Evolutionary conservation across 2,797 vertebrate genomes (phyloP), one percentile per base, ranked within the genome.

Genomic region (Vespertilio murinus): DNA sequence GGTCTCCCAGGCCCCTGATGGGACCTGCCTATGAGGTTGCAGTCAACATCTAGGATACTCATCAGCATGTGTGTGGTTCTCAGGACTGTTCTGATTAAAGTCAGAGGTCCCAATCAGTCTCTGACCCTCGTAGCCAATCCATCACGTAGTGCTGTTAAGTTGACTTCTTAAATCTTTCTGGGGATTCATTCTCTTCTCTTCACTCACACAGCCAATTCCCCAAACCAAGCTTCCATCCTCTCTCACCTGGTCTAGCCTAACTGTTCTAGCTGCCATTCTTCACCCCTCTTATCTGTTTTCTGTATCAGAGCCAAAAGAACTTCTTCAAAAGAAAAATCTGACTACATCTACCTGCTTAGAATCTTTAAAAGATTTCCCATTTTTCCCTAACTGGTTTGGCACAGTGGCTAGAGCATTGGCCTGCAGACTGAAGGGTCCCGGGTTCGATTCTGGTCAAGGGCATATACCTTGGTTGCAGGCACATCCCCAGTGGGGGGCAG

Each of bases 91-190:
- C 4, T 54, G 17, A 88, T 89, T 77, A 80, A 96, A 94, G 71
- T 86, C 42, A 90, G 42, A 42, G 42, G 42, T 42, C 42, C 42
- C 42, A 42, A 42, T 42, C 42, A 42, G 42, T 42, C 42, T 42
- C 42, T 42, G 42, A 42, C 42, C 2, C 42, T 42, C 42, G 42
- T 64, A 59, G 40, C 56, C 45, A 64, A 54, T 40, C 25, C 30
- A 86, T 67, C 49, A 85, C 52, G 49, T 79, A 82, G 16, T 52
- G 45, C 28, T 78, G 54, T 22, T 47, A 74, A 79, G 14, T 61
- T 90, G 61, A 94, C n/a, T 83, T 84, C 71, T 89, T 87, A 75
- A 71, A 77, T 61, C 64, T 94, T 77, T 91, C 92, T 84, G 25
- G 8, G 81, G 14, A 94, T 67, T 22, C 33, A 59, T 54, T 87